Percentiles rank a stretch among this genome's conserved stretches.
These are phyloP conservation scores for Apamea anceps DNA, from an alignment of 2,888 invertebrate genomes.

Conservation along the genomic window DNA sequence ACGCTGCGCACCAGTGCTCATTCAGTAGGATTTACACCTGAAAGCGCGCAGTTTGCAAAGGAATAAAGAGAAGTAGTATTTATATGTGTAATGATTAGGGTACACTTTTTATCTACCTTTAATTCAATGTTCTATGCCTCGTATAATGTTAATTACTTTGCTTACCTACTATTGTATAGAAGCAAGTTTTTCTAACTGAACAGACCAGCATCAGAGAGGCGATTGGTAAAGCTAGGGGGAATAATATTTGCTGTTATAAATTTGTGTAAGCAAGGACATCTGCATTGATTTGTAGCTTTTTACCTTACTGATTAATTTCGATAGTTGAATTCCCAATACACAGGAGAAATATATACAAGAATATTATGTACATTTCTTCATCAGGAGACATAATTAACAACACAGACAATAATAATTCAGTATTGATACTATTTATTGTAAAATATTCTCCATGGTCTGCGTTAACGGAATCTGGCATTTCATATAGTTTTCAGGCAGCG, in stretches of 20 bases:
- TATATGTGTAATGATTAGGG: neutral
- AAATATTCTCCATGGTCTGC: conserved; percentile 12
- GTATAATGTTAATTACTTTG: no score
- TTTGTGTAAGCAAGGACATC: neutral
- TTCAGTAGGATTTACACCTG: neutral
- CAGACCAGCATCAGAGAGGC: neutral
- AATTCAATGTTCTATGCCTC: no score
- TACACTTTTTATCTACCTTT: neutral
- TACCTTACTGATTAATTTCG: neutral
- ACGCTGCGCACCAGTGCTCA: neutral
- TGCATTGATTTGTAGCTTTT: neutral
- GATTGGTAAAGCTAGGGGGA: neutral
- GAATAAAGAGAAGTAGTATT: neutral
- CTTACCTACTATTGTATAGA: no score
- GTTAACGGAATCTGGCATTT: conserved; percentile 25
- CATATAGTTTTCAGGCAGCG: conserved; percentile 49
- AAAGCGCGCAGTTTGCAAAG: conserved; percentile 7
- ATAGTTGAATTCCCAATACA: neutral
- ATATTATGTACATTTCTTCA: neutral
- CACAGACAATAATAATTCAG: conserved; percentile 1
- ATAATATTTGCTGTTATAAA: neutral
- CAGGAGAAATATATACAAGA: neutral
- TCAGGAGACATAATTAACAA: neutral
- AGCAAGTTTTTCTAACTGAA: no score
- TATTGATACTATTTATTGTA: conserved; percentile 17